Evolutionary conservation across 2,113 vertebrate genomes (phyloP).

Genomic region (Pterocles burchelli): DNA sequence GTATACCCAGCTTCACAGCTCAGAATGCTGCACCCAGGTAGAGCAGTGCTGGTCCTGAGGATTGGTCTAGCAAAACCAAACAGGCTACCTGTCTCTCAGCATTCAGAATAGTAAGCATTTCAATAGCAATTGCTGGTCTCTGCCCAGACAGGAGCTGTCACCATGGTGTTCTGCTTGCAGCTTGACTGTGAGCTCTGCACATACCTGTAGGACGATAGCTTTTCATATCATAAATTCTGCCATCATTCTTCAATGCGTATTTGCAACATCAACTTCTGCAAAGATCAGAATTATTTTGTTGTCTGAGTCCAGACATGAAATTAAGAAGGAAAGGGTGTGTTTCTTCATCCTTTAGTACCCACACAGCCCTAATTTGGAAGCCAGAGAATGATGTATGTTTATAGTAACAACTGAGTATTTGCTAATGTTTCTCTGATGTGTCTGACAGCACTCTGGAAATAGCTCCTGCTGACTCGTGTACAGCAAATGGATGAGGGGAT

Average conservation of each 20-base stretch:
- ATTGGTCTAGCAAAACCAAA: no score
- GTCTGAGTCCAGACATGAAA: background rate
- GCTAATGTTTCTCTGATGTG: background rate
- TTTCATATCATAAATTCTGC: background rate
- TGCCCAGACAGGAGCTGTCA: background rate
- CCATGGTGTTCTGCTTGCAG: background rate
- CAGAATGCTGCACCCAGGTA: accelerated
- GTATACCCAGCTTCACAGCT: accelerated
- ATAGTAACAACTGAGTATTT: background rate
- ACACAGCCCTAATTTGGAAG: background rate
- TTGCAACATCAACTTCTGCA: background rate
- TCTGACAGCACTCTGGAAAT: background rate
- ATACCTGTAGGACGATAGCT: accelerated
- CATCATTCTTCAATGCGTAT: accelerated
- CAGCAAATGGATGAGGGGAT: background rate
- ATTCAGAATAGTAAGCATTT: background rate
- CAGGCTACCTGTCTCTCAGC: accelerated
- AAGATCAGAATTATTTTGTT: accelerated
- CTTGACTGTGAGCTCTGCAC: background rate
- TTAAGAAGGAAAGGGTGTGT: background rate
- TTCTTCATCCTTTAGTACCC: background rate
- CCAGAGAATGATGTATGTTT: background rate
- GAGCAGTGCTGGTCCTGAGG: no score
- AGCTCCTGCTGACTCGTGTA: background rate
- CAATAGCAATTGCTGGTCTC: no score